Percentiles rank a stretch among this genome's conserved stretches.
These are phyloP conservation scores for Geotrupes spiniger DNA, from an alignment of 2,888 invertebrate species.

Conservation along the genomic window DNA sequence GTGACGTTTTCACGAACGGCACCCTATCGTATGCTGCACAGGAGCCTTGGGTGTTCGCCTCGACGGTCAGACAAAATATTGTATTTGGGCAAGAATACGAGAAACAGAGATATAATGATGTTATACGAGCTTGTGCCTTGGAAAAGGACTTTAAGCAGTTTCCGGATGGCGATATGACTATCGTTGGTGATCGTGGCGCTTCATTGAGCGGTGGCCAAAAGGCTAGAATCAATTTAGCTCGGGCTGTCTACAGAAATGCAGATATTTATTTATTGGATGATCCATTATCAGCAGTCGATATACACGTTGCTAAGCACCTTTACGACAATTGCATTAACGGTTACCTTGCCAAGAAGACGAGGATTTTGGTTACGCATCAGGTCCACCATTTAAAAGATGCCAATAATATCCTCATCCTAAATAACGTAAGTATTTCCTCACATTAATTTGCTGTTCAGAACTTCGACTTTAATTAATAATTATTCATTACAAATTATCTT, in stretches of 20 bases:
- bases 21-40: slow-evolving; percentile 73
- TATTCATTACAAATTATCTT: too few species aligned
- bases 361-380: slow-evolving; percentile 83
- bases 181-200: slow-evolving; percentile 79
- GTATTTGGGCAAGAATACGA: slow-evolving; percentile 72
- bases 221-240: slow-evolving; percentile 67
- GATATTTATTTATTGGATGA: slow-evolving; percentile 83
- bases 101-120: slow-evolving; percentile 57
- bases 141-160: slow-evolving; percentile 73
- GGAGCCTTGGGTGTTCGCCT: slow-evolving; percentile 81
- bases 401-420: slow-evolving; percentile 63
- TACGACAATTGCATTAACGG: slow-evolving; percentile 75
- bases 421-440: slow-evolving; percentile 53
- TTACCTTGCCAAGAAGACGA: slow-evolving; percentile 64
- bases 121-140: slow-evolving; percentile 65
- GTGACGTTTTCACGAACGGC: slow-evolving; percentile 64
- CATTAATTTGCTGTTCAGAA: background rate
- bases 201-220: slow-evolving; percentile 81
- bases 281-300: slow-evolving; percentile 83
- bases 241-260: slow-evolving; percentile 68
- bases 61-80: slow-evolving; percentile 79
- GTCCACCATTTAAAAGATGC: slow-evolving; percentile 74
- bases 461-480: background rate
- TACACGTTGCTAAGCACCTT: slow-evolving; percentile 73
- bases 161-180: slow-evolving; percentile 67